phyloP scores from a whole-genome alignment of 2,888 invertebrate species.

The Drosophila yooni region DNA sequence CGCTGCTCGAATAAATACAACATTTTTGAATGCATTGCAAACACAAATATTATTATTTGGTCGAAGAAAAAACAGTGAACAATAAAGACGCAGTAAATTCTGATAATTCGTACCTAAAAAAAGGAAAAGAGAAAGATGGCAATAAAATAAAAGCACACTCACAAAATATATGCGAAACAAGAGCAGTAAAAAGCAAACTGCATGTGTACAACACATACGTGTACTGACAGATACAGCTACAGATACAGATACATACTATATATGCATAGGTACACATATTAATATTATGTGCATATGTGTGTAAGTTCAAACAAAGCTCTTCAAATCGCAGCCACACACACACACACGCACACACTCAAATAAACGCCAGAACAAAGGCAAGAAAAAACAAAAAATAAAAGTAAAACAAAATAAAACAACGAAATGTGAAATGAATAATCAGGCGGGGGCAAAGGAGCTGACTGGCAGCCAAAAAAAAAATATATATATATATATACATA shows the following conservation, averaged over 20 bases:
- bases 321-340: conserved; percentile 61
- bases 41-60: conserved; percentile 5
- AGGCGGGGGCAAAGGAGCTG: conserved; percentile 10
- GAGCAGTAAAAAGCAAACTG: conserved; percentile 42
- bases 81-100: conserved; percentile 68
- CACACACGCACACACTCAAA: conserved; percentile 1
- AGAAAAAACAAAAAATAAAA: conserved; percentile 21
- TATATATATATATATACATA: conserved; percentile 5
- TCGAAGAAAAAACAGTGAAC: conserved; percentile 62
- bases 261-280: conserved; percentile 1
- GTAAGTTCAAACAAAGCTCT: conserved; percentile 66
- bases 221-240: conserved; percentile 25
- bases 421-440: conserved; percentile 34
- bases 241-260: conserved; percentile 8
- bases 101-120: conserved; percentile 60
- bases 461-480: conserved; percentile 1
- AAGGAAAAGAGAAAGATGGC: conserved; percentile 20
- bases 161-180: conserved; percentile 20
- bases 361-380: conserved; percentile 61
- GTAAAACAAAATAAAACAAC: conserved; percentile 13
- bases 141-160: conserved; percentile 29
- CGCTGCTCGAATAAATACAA: conserved; percentile 7
- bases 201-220: conserved; percentile 46
- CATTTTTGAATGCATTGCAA: conserved; percentile 33
- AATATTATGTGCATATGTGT: conserved; percentile 3